Evolutionary conservation across 2,888 invertebrate genomes (phyloP), one percentile per base, ranked within the genome.

Genomic region (Atethmia centrago): DNA sequence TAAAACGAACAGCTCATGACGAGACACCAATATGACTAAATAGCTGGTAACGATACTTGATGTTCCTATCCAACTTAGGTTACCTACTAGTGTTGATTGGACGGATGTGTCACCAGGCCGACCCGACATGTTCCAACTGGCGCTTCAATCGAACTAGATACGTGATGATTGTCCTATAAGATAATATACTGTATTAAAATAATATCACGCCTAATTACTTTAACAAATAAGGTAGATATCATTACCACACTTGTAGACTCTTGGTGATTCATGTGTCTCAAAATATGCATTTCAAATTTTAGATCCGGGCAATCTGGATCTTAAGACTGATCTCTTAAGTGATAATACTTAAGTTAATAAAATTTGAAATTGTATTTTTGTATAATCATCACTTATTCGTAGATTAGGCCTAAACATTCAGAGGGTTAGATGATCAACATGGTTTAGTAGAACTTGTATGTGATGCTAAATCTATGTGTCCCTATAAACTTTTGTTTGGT

Each of bases 231-330:
- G 31, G 62, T 84, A 84, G 70, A 63, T 59, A 75, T 75, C 61
- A 68, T 71, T 55, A 63, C 40, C 42, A 71, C 36, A 56, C n/a
- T 56, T 55, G 58, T 65, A 61, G 70, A 72, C 71, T 84, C 72
- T 78, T 59, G 85, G 87, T 85, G 77, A 80, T 73, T 59, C 80
- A 79, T 84, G 62, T 80, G 81, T 78, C 75, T 76, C 75, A 85
- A 85, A 86, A 86, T 83, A 85, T 89, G 88, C 87, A 90, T 89
- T 90, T 90, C 88, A 90, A 90, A 90, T 90, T 90, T 88, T 88
- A 85, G 84, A 80, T 85, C 86, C 85, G 80, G 80, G 42, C 40
- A 53, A 71, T 69, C 87, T 85, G 82, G 86, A 66, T 85, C 83
- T 86, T 80, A 83, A 87, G 89, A 89, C 88, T 90, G 90, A 90